These are phyloP conservation scores for Syritta pipiens DNA, from an alignment of 2,888 invertebrate genomes.

Conservation along the genomic window DNA sequence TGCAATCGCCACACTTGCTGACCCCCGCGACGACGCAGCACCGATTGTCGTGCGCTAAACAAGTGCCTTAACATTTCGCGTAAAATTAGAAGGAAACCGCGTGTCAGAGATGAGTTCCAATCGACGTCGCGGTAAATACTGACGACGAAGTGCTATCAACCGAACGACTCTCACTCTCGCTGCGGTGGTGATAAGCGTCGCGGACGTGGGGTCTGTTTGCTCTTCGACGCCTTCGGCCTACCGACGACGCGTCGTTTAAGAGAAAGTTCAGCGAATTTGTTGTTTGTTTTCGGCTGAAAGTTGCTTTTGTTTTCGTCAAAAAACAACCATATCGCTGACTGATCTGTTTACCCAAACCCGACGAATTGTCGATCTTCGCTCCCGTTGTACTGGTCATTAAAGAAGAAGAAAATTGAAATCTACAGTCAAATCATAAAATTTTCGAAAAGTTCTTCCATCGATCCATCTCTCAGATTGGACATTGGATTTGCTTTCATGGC, in stretches of 20 bases:
- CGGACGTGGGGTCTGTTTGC: neutral
- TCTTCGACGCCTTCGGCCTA: no score
- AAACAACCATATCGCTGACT: no score
- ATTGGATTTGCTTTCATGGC: no score
- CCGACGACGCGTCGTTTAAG: no score
- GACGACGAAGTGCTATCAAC: neutral
- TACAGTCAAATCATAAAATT: no score
- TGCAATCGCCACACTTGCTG: no score
- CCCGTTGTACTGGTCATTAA: no score
- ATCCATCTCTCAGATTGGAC: no score
- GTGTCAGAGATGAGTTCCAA: neutral
- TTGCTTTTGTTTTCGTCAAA: neutral
- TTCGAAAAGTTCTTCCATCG: no score
- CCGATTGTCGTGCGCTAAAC: neutral
- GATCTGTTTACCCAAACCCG: no score
- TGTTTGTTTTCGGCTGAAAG: neutral
- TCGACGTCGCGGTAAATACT: conserved; percentile 39
- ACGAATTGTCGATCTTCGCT: no score
- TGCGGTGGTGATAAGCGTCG: neutral
- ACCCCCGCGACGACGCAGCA: neutral
- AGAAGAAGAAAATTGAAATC: no score
- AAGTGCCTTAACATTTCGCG: conserved; percentile 25
- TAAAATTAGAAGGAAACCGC: neutral
- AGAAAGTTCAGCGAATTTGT: neutral
- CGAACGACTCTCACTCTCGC: neutral